Evolutionary conservation across 1,140 invertebrate species (phyloP).

Genomic region (Aleiodes sp.): DNA sequence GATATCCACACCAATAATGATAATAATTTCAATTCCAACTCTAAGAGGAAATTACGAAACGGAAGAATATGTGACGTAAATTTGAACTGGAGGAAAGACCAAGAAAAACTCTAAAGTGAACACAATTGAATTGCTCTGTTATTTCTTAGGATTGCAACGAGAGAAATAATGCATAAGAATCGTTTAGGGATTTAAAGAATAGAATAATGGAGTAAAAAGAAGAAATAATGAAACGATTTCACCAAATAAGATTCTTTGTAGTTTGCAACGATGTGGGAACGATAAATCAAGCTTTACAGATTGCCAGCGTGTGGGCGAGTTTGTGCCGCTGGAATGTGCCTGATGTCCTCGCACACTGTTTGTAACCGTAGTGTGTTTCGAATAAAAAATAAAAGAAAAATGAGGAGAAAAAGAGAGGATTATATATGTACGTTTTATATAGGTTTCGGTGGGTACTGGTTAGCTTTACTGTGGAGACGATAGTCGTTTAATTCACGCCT

Average conservation of each 20-base stretch:
- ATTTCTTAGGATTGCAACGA: too few relatives aligned
- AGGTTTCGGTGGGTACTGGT: not conserved
- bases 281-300: constrained; percentile 12
- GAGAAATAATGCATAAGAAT: too few relatives aligned
- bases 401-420: too few relatives aligned
- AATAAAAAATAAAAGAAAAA: too few relatives aligned
- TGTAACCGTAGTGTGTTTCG: not conserved
- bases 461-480: not conserved
- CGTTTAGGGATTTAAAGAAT: too few relatives aligned
- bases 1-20: too few relatives aligned
- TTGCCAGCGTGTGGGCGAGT: constrained; percentile 13
- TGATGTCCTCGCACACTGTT: constrained; percentile 5
- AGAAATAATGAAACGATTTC: not conserved
- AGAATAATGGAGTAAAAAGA: not conserved
- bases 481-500: constrained; percentile 17
- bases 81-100: too few relatives aligned
- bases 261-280: constrained; percentile 5
- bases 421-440: constrained; percentile 18
- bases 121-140: too few relatives aligned
- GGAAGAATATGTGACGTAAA: too few relatives aligned
- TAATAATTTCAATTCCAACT: too few relatives aligned
- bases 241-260: constrained; percentile 11
- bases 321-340: constrained; percentile 7
- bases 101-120: too few relatives aligned
- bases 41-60: too few relatives aligned